phyloP scores from a whole-genome alignment of 2,797 vertebrate species.

The Paguma larvata region DNA sequence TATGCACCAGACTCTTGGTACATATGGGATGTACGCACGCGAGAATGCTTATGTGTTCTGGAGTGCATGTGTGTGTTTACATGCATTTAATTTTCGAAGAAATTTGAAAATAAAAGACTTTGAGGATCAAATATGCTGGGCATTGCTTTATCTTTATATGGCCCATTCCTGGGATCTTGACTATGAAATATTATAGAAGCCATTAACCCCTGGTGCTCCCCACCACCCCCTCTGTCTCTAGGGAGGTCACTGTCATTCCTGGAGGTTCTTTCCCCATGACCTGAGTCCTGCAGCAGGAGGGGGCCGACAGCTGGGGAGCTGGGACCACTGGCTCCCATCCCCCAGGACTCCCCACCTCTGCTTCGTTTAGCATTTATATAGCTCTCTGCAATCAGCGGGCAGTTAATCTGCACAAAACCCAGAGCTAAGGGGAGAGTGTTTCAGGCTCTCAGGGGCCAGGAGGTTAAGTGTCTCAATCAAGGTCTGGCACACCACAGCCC shows the following conservation, averaged over 20 bases:
- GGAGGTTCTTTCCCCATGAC: neutral
- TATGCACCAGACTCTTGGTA: neutral
- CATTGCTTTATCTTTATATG: neutral
- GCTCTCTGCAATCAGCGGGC: slow-evolving; percentile 58
- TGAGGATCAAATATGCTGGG: neutral
- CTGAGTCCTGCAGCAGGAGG: neutral
- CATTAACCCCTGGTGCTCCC: slow-evolving; percentile 7
- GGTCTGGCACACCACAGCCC: neutral
- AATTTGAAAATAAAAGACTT: slow-evolving; percentile 30
- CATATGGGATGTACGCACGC: neutral
- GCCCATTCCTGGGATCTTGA: neutral
- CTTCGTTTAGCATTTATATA: slow-evolving; percentile 72
- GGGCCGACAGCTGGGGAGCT: neutral
- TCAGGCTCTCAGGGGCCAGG: slow-evolving; percentile 43
- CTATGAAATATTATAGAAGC: slow-evolving; percentile 62
- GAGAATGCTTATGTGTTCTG: neutral
- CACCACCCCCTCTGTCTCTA: neutral
- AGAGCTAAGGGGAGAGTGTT: neutral
- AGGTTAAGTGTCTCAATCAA: slow-evolving; percentile 71
- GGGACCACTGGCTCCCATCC: neutral
- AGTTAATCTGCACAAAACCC: slow-evolving; percentile 61
- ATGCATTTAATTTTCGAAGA: neutral
- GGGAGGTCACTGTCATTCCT: slow-evolving; percentile 15
- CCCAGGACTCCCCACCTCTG: neutral
- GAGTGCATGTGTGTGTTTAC: neutral